Evolutionary conservation across 2,888 invertebrate species (phyloP).

Genomic region (Enchytraeus crypticus): DNA sequence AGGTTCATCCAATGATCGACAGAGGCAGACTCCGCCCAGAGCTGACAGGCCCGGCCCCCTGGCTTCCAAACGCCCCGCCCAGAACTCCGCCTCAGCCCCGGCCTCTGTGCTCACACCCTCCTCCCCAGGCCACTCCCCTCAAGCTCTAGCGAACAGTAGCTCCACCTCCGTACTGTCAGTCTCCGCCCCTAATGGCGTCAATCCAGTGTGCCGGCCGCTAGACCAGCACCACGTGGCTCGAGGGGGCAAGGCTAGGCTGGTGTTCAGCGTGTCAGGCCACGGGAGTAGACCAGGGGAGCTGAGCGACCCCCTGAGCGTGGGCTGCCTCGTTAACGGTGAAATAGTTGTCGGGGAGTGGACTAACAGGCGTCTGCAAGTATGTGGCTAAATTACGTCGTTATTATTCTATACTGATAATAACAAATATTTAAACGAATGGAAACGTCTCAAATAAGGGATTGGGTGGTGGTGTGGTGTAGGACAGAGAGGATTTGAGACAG

Average conservation of each 20-base stretch:
- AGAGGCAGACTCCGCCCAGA: too few relatives aligned
- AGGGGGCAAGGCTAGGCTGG: neutral
- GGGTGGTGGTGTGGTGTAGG: too few relatives aligned
- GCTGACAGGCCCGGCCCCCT: neutral
- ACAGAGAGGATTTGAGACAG: too few relatives aligned
- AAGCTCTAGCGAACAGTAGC: neutral
- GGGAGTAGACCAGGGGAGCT: constrained; percentile 20
- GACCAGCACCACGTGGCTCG: too few relatives aligned
- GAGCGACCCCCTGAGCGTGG: constrained; percentile 25
- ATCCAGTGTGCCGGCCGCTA: neutral
- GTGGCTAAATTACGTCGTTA: too few relatives aligned
- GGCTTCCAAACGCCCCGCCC: neutral
- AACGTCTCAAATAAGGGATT: too few relatives aligned
- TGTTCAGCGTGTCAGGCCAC: neutral
- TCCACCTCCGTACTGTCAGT: neutral
- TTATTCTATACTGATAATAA: too few relatives aligned
- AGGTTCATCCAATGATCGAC: too few relatives aligned
- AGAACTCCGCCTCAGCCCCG: neutral
- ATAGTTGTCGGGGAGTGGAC: constrained; percentile 28
- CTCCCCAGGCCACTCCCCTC: neutral
- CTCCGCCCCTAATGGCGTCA: neutral
- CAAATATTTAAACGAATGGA: too few relatives aligned
- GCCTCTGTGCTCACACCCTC: neutral
- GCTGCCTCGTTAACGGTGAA: constrained; percentile 24
- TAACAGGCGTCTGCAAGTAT: constrained; percentile 28